These are phyloP conservation scores for Poeciliopsis infans DNA, from an alignment of 2,797 vertebrate genomes.

Conservation along the genomic window DNA sequence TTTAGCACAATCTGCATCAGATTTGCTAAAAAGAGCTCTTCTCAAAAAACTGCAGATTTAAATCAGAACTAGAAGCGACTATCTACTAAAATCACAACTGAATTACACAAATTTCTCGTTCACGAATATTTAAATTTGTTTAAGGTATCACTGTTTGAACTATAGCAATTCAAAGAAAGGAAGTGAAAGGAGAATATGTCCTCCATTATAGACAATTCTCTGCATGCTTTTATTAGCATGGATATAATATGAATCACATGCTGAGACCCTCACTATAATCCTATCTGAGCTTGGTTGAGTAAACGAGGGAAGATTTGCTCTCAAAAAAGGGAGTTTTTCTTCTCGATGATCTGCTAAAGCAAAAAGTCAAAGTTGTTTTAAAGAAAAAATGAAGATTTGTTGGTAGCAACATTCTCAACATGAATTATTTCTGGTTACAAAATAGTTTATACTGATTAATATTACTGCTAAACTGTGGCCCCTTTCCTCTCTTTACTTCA, in stretches of 20 bases:
- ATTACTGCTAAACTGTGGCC: neutral
- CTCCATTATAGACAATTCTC: constrained; percentile 7
- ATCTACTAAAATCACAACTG: neutral
- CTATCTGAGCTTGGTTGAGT: constrained; percentile 22
- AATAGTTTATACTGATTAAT: neutral
- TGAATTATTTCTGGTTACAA: neutral
- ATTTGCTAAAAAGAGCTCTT: constrained; percentile 1
- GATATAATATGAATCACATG: constrained; percentile 54
- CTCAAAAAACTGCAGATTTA: neutral
- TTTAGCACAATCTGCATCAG: neutral
- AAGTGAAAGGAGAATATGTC: constrained; percentile 1
- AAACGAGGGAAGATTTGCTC: constrained; percentile 1
- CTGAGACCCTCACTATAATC: constrained; percentile 20
- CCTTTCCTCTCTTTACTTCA: neutral
- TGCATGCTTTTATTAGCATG: constrained; percentile 8
- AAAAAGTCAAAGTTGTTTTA: constrained; percentile 9
- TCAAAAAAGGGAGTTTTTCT: constrained; percentile 52
- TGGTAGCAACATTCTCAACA: neutral
- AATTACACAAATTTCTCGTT: neutral
- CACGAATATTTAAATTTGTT: neutral
- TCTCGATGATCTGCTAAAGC: constrained; percentile 2
- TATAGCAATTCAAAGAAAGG: neutral
- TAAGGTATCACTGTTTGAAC: neutral
- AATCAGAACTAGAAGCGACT: neutral
- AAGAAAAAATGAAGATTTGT: constrained; percentile 11